These are phyloP conservation scores for Philereme transversata DNA, from an alignment of 2,888 invertebrate genomes.

Conservation along the genomic window DNA sequence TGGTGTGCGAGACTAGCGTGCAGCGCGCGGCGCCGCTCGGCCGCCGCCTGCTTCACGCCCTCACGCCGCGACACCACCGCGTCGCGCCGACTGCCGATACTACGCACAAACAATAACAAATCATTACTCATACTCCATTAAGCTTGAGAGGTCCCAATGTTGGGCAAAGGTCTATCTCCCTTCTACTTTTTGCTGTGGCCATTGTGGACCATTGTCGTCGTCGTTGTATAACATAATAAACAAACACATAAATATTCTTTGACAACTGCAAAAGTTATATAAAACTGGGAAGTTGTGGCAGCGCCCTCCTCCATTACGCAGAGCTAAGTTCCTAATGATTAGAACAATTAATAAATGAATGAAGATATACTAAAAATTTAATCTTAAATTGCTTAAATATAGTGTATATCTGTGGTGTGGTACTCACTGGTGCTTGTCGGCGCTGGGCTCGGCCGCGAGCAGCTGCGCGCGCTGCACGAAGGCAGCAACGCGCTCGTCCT, in stretches of 20 bases:
- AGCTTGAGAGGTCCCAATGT: too few species aligned
- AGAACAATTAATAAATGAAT: too few species aligned
- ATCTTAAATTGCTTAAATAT: background rate
- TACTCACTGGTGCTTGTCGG: conserved; percentile 90
- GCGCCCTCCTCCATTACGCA: too few species aligned
- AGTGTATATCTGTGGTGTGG: background rate
- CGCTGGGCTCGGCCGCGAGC: conserved; percentile 90
- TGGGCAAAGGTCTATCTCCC: too few species aligned
- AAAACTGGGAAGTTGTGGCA: too few species aligned
- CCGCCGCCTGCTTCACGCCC: conserved; percentile 89
- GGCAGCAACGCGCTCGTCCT: conserved; percentile 94
- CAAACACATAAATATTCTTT: too few species aligned
- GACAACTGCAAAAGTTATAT: too few species aligned
- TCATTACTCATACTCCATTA: background rate
- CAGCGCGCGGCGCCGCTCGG: conserved; percentile 88
- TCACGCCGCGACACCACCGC: conserved; percentile 90
- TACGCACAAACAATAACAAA: conserved; percentile 48
- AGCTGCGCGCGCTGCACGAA: conserved; percentile 93
- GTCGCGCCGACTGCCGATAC: conserved; percentile 88
- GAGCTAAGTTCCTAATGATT: too few species aligned
- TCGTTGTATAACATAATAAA: too few species aligned
- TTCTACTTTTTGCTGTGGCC: too few species aligned
- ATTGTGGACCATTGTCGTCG: too few species aligned
- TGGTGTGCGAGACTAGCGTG: conserved; percentile 95
- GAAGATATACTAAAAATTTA: too few species aligned